Base-by-base conservation (phyloP, 2,888 invertebrate species). In the Agriotes lineatus region DNA sequence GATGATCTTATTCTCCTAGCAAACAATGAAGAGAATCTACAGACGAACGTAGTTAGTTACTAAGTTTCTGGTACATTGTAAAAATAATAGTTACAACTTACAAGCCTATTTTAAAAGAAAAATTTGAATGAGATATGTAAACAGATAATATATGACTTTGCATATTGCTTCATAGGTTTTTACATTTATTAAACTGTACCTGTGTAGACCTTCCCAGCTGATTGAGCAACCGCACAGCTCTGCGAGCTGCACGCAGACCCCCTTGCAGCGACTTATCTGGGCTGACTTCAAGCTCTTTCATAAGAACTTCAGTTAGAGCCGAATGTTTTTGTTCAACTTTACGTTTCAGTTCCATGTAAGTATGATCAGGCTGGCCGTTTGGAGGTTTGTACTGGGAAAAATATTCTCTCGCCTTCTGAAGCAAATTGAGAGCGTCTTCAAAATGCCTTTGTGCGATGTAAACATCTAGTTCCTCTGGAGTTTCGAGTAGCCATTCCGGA, bases 361-460 rank as follows among this genome's bases (percentile, higher is more conserved):
- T 80, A 35, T 85, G 84, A 71, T 86, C 86, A 37, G 82, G 81
- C 50, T 83, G 82, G 73, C 72, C 77, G 64, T 83, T 83, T 75
- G 70, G 69, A 5, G 72, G 63, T 10, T 68, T 67, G 58, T 79
- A 78, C 58, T 80, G 77, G 58, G 82, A 71, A 20, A 91, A 81
- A 77, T 88, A 90, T 4, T 87, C 85, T 70, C 88, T 87, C 0
- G 89, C 87, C 77, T 90, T 91, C 74, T 93, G 92, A 74, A 97
- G 89, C 10, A 96, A 86, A 72, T 90, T 89, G 73, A 96, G 92
- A 0, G 97, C 96, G 80, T 95, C 95, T 82, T 97, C 96, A 81
- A 98, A 98, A 84, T 97, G 96, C 76, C 98, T 89, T 84, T 98
- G 96, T 0, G 97, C 98, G 74, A 98, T 94, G 77, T 93, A 90